Percentiles rank a stretch among this genome's conserved stretches.
Conservation (phyloP, 2,888 invertebrate species). For the Dioctria linearis region DNA sequence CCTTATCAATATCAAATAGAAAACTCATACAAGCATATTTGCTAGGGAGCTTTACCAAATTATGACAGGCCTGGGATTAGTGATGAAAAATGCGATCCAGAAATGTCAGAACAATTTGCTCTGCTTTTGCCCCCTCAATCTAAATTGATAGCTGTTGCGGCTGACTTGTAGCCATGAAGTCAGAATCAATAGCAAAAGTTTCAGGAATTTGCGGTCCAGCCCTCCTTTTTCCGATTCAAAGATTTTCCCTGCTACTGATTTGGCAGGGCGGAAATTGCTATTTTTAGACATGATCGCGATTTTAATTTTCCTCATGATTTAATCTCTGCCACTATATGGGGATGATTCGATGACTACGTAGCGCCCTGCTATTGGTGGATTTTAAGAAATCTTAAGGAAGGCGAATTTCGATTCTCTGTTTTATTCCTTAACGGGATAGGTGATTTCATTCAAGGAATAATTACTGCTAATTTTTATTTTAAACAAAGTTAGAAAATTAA, state of each 20-base stretch:
- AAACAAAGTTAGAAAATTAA: too few relatives aligned
- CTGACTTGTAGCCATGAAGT: slow-evolving; percentile 35
- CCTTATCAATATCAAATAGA: slow-evolving; percentile 47
- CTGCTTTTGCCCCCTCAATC: slow-evolving; percentile 16
- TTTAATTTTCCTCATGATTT: slow-evolving; percentile 55
- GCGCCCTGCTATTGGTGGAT: slow-evolving; percentile 3
- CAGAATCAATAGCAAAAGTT: slow-evolving; percentile 40
- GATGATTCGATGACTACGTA: slow-evolving; percentile 33
- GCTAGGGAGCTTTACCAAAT: slow-evolving; percentile 37
- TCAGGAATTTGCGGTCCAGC: slow-evolving; percentile 43
- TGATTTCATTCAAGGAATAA: too few relatives aligned
- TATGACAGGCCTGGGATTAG: slow-evolving; percentile 47
- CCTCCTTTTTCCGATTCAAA: slow-evolving; percentile 43
- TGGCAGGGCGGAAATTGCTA: slow-evolving; percentile 51
- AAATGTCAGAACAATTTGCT: slow-evolving; percentile 51
- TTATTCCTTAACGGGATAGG: too few relatives aligned
- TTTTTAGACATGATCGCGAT: slow-evolving; percentile 55
- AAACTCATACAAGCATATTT: slow-evolving; percentile 48
- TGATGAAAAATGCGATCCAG: slow-evolving; percentile 48
- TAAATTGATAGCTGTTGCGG: slow-evolving; percentile 49
- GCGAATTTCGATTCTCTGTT: too few relatives aligned
- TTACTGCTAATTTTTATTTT: too few relatives aligned
- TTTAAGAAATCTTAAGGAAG: too few relatives aligned
- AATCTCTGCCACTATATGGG: slow-evolving; percentile 28
- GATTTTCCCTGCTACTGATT: slow-evolving; percentile 40